A percentile compares a stretch with the other conserved stretches of the same genome.
phyloP scores from a whole-genome alignment of 2,797 vertebrate species.

The Danio kyathit region DNA sequence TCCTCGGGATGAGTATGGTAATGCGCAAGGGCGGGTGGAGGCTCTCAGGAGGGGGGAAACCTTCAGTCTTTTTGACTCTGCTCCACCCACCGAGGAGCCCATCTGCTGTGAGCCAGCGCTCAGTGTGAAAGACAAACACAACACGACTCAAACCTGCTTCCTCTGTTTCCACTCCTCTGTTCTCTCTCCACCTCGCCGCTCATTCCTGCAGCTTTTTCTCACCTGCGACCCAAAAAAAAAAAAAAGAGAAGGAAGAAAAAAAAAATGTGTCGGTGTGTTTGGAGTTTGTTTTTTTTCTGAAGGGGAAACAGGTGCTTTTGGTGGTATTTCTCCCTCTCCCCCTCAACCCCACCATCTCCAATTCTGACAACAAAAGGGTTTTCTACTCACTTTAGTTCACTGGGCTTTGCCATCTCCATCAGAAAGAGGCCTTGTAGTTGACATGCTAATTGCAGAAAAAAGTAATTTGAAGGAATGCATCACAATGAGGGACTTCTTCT shows the following conservation, averaged over 20 bases:
- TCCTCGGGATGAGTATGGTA: slow-evolving; percentile 57
- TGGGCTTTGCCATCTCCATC: slow-evolving; percentile 58
- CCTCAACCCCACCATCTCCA: slow-evolving; percentile 27
- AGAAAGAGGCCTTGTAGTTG: slow-evolving; percentile 71
- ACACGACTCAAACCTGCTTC: slow-evolving; percentile 60
- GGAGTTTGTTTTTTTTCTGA: slow-evolving; percentile 32
- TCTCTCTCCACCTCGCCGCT: slow-evolving; percentile 31
- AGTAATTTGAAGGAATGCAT: slow-evolving; percentile 59
- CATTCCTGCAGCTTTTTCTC: slow-evolving; percentile 40
- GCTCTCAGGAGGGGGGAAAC: slow-evolving; percentile 55
- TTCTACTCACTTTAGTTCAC: slow-evolving; percentile 59
- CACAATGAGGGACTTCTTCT: slow-evolving; percentile 56
- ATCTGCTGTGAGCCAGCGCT: slow-evolving; percentile 58
- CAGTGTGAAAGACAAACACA: slow-evolving; percentile 63
- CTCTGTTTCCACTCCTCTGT: slow-evolving; percentile 45
- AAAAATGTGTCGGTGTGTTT: slow-evolving; percentile 25
- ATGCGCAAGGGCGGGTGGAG: slow-evolving; percentile 48
- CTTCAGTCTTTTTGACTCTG: slow-evolving; percentile 51
- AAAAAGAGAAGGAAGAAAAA: neutral
- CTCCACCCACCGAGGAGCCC: slow-evolving; percentile 58
- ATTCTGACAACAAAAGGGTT: slow-evolving; percentile 59
- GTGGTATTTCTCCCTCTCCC: slow-evolving; percentile 36
- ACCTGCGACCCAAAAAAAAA: slow-evolving; percentile 19
- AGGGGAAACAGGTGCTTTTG: slow-evolving; percentile 54
- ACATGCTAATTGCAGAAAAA: slow-evolving; percentile 79